These are phyloP conservation scores for Poeciliopsis turrubarensis DNA, from an alignment of 2,113 vertebrate genomes.

Conservation along the genomic window DNA sequence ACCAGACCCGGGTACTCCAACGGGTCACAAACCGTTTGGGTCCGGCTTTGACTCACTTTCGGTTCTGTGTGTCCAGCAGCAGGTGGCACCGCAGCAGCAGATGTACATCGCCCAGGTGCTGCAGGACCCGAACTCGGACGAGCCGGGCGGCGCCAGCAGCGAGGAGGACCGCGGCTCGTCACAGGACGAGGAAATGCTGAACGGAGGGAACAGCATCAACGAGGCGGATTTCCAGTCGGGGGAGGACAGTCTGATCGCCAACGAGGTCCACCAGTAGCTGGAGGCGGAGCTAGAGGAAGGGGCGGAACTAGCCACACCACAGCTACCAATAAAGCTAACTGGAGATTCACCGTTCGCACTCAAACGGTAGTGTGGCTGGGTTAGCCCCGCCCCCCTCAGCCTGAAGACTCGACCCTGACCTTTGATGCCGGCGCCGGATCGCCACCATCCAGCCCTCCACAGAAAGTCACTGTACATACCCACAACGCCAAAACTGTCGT, in stretches of 20 bases:
- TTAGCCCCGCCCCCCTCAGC: conserved; percentile 52
- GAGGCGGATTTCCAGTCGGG: conserved; percentile 98
- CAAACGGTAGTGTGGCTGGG: conserved; percentile 20
- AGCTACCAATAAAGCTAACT: conserved; percentile 34
- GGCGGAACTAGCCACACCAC: conserved; percentile 43
- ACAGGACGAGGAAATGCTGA: conserved; percentile 93
- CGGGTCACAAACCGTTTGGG: background rate
- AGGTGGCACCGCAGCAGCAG: conserved; percentile 77
- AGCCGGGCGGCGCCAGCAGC: conserved; percentile 78
- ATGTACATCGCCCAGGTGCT: conserved; percentile 97
- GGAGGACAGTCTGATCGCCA: conserved; percentile 98
- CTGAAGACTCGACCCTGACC: conserved; percentile 69
- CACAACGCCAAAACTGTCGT: conserved; percentile 55
- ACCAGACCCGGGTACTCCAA: background rate
- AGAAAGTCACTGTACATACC: conserved; percentile 61
- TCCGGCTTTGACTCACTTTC: background rate
- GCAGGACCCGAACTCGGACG: conserved; percentile 89
- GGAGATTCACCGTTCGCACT: conserved; percentile 24
- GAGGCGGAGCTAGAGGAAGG: conserved; percentile 54
- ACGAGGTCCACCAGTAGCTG: conserved; percentile 88
- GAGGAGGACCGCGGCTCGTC: conserved; percentile 86
- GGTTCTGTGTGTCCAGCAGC: conserved; percentile 15
- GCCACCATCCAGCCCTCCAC: conserved; percentile 46
- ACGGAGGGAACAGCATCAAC: conserved; percentile 86
- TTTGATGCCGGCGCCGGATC: conserved; percentile 51